Evolutionary conservation across 2,797 vertebrate genomes (phyloP), one percentile per base, ranked within the genome.

Genomic region (Chlorospingus flavigularis): DNA sequence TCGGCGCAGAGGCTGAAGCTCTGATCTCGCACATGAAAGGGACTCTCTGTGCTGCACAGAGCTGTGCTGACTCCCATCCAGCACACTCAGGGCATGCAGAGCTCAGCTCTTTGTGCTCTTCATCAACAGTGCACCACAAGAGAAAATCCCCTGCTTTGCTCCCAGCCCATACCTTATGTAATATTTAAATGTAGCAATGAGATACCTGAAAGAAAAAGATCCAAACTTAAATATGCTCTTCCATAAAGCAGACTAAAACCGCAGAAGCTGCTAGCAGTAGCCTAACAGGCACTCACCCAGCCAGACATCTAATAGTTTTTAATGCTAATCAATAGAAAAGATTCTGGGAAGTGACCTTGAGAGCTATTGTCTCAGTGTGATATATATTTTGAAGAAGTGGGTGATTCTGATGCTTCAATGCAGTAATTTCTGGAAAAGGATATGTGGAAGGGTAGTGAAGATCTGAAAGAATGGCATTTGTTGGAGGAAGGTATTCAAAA

Each of bases 1-100:
- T n/a, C 0, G 0, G 61, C 0, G 0, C 68, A 47, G 61, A 61
- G 48, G 42, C 42, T 76, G 55, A 70, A 53, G 10, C 18, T 79
- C 84, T 76, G 67, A 74, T 71, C 71, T 65, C 1, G 0, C 13
- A 42, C 75, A 85, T 68, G 63, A 79, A 89, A 93, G 60, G 57
- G 12, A 53, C 62, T 16, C 1, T 23, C 66, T 76, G 2, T 3
- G 74, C 47, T 50, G 76, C 6, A 9, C 6, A 18, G 73, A 50
- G 68, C 50, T 61, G 20, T 25, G 45, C 66, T 92, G 65, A 88
- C 30, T 72, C 51, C 60, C 0, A 2, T 79, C 40, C 86, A 94
- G 71, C 35, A 63, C 0, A 9, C 61, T 51, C 62, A n/a, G 65
- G 48, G 51, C 15, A 1, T 18, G 67, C 28, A 86, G 28, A 94